A percentile compares a stretch with the other conserved stretches of the same genome.
Conservation (phyloP, 2,797 vertebrate species). For the Australoheros facetus region DNA sequence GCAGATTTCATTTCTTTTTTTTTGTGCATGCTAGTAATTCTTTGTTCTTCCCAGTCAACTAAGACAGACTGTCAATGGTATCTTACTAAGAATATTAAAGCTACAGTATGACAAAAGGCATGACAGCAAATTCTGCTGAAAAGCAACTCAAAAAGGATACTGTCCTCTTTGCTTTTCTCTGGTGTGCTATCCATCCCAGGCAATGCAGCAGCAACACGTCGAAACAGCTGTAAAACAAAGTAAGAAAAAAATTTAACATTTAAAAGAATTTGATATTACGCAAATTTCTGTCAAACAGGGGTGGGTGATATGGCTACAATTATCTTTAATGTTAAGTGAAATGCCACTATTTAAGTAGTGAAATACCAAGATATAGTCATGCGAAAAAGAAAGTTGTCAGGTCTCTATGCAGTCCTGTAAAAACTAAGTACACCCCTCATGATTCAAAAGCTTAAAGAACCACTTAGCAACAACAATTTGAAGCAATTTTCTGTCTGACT, state of each 20-base stretch:
- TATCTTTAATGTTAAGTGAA: background rate
- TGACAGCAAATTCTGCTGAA: background rate
- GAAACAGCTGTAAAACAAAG: constrained; percentile 84
- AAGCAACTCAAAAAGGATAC: constrained; percentile 82
- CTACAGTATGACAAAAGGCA: background rate
- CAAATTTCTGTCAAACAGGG: background rate
- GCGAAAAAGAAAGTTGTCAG: background rate
- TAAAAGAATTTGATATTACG: background rate
- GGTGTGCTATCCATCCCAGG: constrained; percentile 91
- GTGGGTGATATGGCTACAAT: constrained; percentile 7
- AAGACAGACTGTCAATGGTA: background rate
- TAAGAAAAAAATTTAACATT: background rate
- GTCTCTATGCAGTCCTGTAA: background rate
- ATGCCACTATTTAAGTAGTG: background rate
- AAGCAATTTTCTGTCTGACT: too few relatives aligned
- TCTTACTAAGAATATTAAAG: background rate
- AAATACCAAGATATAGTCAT: background rate
- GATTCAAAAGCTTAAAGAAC: too few relatives aligned
- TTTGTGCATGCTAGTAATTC: background rate
- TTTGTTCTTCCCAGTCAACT: background rate
- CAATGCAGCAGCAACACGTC: constrained; percentile 88
- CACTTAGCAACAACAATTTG: too few relatives aligned
- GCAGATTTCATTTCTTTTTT: constrained; percentile 47
- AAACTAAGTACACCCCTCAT: background rate
- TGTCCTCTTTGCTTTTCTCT: constrained; percentile 93